Percentiles rank a stretch among this genome's conserved stretches.
Conservation (phyloP, 2,113 vertebrate genomes). For the Mesembrinibis cayennensis region DNA sequence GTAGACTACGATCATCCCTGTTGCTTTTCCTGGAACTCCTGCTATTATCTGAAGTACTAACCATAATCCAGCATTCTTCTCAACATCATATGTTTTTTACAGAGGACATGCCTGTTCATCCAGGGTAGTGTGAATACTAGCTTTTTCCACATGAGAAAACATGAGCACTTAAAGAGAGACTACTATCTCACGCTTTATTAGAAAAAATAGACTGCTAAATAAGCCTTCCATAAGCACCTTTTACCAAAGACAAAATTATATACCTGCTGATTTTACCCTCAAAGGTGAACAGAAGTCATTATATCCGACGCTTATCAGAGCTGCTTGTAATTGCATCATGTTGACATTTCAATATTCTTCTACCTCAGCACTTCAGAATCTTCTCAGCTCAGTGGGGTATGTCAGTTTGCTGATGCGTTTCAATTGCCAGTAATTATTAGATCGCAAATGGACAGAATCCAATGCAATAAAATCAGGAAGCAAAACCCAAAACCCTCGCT, state of each 20-base stretch:
- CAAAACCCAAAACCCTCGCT: neutral
- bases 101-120: neutral
- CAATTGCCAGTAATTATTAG: neutral
- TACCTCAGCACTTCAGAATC: neutral
- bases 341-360: neutral
- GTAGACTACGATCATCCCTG: neutral
- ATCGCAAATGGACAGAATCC: neutral
- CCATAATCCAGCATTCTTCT: neutral
- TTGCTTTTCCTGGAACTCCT: neutral
- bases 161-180: neutral
- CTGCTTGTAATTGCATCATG: neutral
- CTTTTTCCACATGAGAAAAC: neutral
- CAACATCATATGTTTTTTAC: neutral
- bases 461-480: neutral
- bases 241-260: neutral
- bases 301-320: neutral
- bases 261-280: neutral
- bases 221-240: neutral
- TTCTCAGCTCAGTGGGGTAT: neutral
- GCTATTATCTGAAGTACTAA: neutral
- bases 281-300: neutral
- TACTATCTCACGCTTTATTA: neutral
- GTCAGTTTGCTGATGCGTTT: neutral
- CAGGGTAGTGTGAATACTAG: neutral
- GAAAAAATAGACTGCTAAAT: neutral